Conservation (phyloP, 2,113 vertebrate genomes). For the Verasper variegatus region DNA sequence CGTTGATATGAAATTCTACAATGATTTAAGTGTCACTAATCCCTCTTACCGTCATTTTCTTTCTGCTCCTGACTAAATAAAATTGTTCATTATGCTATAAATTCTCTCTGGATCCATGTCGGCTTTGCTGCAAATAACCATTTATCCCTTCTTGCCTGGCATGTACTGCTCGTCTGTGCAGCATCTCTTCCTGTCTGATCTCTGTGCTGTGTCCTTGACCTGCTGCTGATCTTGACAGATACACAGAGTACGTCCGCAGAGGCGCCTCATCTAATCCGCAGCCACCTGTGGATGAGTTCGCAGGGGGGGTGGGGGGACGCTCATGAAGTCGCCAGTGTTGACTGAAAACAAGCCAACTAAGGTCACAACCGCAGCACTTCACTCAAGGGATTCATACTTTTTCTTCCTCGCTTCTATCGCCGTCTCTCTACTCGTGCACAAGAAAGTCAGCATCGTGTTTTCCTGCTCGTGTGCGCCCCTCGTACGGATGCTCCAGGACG, state of each 20-base stretch:
- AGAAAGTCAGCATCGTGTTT: background rate
- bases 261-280: constrained; percentile 35
- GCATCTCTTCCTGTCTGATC: constrained; percentile 30
- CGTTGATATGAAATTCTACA: constrained; percentile 13
- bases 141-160: constrained; percentile 25
- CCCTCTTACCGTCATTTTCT: constrained; percentile 18
- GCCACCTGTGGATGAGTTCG: constrained; percentile 24
- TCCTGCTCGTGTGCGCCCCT: background rate
- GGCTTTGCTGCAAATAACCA: constrained; percentile 34
- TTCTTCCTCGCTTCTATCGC: background rate
- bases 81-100: constrained; percentile 31
- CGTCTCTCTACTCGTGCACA: no score
- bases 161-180: constrained; percentile 9
- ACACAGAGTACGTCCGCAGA: background rate
- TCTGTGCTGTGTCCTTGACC: background rate
- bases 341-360: no score
- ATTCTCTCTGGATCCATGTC: constrained; percentile 38
- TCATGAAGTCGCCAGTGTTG: no score
- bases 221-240: constrained; percentile 35
- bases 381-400: background rate
- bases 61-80: constrained; percentile 25
- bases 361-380: background rate
- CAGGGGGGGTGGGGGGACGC: background rate
- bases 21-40: constrained; percentile 27
- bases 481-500: constrained; percentile 10